Conservation (phyloP, 2,797 vertebrate species). For the Aplochiton taeniatus region DNA sequence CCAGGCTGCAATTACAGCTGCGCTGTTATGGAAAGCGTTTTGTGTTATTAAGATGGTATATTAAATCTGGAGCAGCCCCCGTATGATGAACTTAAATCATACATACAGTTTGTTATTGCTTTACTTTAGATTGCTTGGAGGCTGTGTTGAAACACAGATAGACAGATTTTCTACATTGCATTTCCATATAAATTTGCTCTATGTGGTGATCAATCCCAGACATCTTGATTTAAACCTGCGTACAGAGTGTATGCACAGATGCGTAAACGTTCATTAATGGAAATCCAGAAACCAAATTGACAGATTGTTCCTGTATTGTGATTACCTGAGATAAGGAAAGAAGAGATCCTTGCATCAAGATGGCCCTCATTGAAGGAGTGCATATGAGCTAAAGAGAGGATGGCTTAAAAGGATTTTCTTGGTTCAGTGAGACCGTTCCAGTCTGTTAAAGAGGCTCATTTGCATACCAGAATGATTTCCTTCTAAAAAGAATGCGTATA, state of each 20-base stretch:
- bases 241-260: too few relatives aligned
- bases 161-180: too few relatives aligned
- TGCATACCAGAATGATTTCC: conserved; percentile 6
- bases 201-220: too few relatives aligned
- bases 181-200: too few relatives aligned
- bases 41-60: too few relatives aligned
- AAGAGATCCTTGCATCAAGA: not conserved
- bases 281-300: not conserved
- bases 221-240: too few relatives aligned
- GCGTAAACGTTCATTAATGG: too few relatives aligned
- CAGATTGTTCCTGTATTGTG: not conserved
- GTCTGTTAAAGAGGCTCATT: conserved; percentile 8
- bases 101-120: too few relatives aligned
- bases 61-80: too few relatives aligned
- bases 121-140: too few relatives aligned
- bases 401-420: not conserved
- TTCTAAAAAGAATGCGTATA: not conserved
- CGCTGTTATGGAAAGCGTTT: conserved; percentile 9
- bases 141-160: too few relatives aligned
- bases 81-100: too few relatives aligned
- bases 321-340: not conserved
- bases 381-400: not conserved
- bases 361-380: not conserved
- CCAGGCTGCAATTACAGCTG: conserved; percentile 42
- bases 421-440: not conserved